Conservation (phyloP, 2,888 invertebrate species). For the Acrobasis consociella region DNA sequence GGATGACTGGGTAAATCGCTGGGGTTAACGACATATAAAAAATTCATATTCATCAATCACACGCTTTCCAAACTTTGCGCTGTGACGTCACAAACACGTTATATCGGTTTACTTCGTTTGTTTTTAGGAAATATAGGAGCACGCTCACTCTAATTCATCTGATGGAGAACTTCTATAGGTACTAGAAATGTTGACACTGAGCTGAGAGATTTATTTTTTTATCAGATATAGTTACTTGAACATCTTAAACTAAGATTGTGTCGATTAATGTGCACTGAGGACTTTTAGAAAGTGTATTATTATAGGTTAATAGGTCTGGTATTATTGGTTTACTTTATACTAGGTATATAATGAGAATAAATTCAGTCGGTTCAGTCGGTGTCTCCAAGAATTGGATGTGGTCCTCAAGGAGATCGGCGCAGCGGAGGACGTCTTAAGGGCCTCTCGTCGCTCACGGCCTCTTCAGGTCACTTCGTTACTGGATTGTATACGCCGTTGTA, state of each 20-base stretch:
- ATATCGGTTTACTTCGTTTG: conserved; percentile 15
- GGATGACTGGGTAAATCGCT: conserved; percentile 18
- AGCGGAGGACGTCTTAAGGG: conserved; percentile 75
- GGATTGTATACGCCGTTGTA: conserved; percentile 68
- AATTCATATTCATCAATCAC: conserved; percentile 37
- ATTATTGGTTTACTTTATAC: conserved; percentile 21
- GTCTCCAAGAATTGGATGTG: conserved; percentile 66
- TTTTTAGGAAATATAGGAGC: not conserved
- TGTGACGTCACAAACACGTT: conserved; percentile 27
- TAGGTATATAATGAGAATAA: conserved; percentile 49
- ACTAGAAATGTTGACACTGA: too few relatives aligned
- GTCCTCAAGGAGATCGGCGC: conserved; percentile 76
- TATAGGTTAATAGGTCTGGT: too few relatives aligned
- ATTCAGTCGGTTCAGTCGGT: conserved; percentile 53
- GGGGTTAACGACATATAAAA: conserved; percentile 31
- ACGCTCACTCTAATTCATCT: too few relatives aligned
- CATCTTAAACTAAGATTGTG: too few relatives aligned
- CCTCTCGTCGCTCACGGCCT: conserved; percentile 73
- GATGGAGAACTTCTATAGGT: too few relatives aligned
- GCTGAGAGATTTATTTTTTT: too few relatives aligned
- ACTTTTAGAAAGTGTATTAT: too few relatives aligned
- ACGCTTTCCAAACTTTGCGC: conserved; percentile 28
- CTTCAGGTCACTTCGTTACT: conserved; percentile 81
- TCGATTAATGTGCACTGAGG: too few relatives aligned
- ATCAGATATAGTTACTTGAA: too few relatives aligned